Conservation (phyloP, 2,797 vertebrate species). For the Microhierax caerulescens region DNA sequence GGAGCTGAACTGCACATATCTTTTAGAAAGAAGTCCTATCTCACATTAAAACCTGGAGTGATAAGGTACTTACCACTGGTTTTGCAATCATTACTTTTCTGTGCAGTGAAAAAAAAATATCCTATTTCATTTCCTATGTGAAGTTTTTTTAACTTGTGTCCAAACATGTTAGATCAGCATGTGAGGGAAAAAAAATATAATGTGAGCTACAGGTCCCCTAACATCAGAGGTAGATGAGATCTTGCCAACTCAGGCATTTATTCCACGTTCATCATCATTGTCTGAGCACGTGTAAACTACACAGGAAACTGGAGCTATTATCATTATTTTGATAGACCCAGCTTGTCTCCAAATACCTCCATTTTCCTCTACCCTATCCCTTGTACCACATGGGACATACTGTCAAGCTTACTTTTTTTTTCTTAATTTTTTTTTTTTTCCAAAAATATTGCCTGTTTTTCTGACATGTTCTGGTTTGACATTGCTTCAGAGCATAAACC, state of each 20-base stretch:
- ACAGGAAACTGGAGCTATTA: background rate
- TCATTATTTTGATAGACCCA: background rate
- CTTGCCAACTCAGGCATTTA: background rate
- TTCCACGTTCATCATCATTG: rapidly evolving
- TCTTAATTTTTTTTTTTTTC: background rate
- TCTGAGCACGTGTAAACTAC: background rate
- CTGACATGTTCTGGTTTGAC: background rate
- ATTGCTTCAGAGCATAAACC: background rate
- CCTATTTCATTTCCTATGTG: background rate
- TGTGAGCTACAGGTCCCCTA: background rate
- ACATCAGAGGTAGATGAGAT: background rate
- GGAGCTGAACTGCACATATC: background rate
- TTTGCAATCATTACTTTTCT: background rate
- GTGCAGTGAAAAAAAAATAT: background rate
- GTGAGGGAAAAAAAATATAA: rapidly evolving
- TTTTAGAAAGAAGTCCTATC: background rate
- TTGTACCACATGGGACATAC: background rate
- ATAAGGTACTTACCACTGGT: background rate
- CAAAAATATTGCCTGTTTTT: background rate
- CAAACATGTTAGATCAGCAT: background rate
- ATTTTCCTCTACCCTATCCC: background rate
- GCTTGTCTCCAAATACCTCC: background rate
- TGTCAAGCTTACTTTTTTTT: background rate
- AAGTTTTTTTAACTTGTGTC: background rate
- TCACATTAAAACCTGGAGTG: background rate